A percentile compares a stretch with the other conserved stretches of the same genome.
phyloP scores from a whole-genome alignment of 2,113 vertebrate species.

The Dromas ardeola region DNA sequence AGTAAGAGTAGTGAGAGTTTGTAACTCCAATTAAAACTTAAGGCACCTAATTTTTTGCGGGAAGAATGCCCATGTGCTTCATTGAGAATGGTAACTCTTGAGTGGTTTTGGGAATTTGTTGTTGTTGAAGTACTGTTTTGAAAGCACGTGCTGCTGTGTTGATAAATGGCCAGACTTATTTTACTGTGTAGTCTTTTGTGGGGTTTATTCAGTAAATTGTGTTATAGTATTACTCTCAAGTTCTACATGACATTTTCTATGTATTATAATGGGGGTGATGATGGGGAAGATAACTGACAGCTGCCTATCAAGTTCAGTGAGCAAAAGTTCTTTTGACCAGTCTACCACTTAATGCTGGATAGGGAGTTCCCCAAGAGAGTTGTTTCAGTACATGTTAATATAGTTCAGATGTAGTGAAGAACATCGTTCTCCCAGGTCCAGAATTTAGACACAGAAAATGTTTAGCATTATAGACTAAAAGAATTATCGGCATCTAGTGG shows the following conservation, averaged over 20 bases:
- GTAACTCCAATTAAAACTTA: neutral
- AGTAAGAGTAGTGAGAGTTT: neutral
- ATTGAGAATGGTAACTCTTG: neutral
- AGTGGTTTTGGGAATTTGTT: neutral
- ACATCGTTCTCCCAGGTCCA: neutral
- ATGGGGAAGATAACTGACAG: neutral
- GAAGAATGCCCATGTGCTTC: neutral
- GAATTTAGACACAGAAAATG: neutral
- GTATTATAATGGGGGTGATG: neutral
- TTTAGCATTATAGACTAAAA: neutral
- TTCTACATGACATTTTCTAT: neutral
- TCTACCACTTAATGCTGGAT: neutral
- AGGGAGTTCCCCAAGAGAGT: neutral
- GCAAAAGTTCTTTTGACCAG: neutral
- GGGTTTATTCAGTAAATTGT: neutral
- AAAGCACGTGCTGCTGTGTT: neutral
- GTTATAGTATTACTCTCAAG: neutral
- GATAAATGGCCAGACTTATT: neutral
- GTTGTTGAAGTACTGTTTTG: neutral
- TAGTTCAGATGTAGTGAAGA: neutral
- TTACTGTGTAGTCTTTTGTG: neutral
- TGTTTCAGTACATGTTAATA: neutral
- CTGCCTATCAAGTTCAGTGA: neutral
- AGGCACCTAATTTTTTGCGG: neutral
- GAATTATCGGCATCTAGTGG: neutral